These are phyloP conservation scores for Hydrozoanthus gracilis DNA, from an alignment of 92 coral and sea anemone species.

Conservation along the genomic window DNA sequence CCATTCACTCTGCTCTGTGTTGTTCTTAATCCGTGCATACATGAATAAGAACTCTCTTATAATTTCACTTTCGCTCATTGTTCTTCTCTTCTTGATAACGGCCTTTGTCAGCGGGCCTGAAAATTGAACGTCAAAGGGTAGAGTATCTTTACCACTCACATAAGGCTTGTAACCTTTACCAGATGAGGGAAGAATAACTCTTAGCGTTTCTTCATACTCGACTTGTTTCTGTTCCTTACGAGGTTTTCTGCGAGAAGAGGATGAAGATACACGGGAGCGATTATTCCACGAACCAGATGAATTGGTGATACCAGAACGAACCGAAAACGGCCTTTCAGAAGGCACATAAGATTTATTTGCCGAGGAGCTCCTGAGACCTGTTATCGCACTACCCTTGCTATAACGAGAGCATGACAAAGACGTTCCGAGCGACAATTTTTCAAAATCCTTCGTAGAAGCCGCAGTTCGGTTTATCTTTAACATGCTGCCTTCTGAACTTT, in stretches of 20 bases:
- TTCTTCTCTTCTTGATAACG: conserved; percentile 42
- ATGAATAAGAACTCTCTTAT: conserved; percentile 80
- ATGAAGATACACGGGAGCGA: conserved; percentile 2
- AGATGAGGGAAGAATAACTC: conserved; percentile 74
- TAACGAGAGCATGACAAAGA: background rate
- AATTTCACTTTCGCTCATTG: conserved; percentile 35
- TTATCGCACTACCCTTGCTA: background rate
- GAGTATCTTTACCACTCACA: conserved; percentile 35
- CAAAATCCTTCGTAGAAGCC: background rate
- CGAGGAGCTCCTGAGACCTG: background rate
- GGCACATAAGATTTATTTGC: background rate
- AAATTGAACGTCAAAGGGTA: conserved; percentile 19
- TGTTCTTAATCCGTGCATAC: conserved; percentile 78
- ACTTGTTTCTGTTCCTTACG: conserved; percentile 13
- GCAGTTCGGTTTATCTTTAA: background rate
- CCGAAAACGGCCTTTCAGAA: conserved; percentile 16
- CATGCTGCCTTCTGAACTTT: background rate
- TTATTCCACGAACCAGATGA: conserved; percentile 4
- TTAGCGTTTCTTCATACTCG: conserved; percentile 62
- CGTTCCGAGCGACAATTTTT: background rate
- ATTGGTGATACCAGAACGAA: background rate
- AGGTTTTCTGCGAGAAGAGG: background rate
- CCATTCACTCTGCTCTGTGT: conserved; percentile 9
- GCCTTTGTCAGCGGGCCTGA: conserved; percentile 38
- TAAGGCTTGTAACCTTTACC: conserved; percentile 64